Evolutionary conservation across 2,888 invertebrate genomes (phyloP).

Genomic region (Tenthredo scrophulariae): DNA sequence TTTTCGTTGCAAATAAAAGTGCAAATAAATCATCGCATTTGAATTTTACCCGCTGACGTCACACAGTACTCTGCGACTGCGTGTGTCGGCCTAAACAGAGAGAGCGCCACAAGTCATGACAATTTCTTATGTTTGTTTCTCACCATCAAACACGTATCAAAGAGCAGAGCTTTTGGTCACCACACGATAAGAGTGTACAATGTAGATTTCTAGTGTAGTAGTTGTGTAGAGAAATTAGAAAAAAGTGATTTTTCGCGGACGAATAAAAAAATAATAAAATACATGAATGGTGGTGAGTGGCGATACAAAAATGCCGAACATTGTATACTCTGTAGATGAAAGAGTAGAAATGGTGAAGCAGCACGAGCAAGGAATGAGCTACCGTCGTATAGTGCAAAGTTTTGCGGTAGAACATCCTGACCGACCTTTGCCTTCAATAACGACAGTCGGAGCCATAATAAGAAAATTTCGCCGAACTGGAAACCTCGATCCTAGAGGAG

Average conservation of each 20-base stretch:
- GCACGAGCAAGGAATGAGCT: slow-evolving; percentile 27
- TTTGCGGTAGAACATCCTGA: neutral
- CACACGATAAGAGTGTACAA: too few species aligned
- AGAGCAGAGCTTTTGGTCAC: too few species aligned
- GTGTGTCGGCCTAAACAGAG: too few species aligned
- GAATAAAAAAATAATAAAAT: neutral
- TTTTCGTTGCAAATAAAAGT: too few species aligned
- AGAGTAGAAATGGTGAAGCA: slow-evolving; percentile 1
- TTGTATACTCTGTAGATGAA: neutral
- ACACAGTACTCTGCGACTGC: too few species aligned
- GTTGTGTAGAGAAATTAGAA: neutral
- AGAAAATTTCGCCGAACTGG: slow-evolving; percentile 8
- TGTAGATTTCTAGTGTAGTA: too few species aligned
- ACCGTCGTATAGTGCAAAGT: neutral
- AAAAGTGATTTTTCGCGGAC: neutral
- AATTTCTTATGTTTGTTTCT: too few species aligned
- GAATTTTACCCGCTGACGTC: too few species aligned
- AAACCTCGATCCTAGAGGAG: neutral
- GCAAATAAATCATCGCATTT: too few species aligned
- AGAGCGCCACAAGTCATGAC: neutral
- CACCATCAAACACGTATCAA: too few species aligned
- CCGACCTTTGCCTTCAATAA: neutral
- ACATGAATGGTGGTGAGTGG: neutral
- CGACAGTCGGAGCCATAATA: neutral
- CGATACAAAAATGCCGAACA: slow-evolving; percentile 27